These are phyloP conservation scores for Drosophila novamexicana DNA, from an alignment of 1,140 invertebrate species.

Conservation along the genomic window DNA sequence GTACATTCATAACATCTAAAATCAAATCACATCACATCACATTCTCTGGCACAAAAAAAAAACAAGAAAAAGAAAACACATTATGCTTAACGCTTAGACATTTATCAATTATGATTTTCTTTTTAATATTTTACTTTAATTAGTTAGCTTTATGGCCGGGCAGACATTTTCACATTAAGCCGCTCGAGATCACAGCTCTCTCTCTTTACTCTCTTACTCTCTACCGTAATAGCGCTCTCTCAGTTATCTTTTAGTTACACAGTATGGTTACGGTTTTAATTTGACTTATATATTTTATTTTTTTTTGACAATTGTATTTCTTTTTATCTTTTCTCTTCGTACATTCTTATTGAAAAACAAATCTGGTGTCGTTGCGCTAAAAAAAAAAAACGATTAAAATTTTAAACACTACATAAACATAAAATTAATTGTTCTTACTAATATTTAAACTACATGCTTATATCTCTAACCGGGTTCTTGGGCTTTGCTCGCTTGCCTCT, in stretches of 20 bases:
- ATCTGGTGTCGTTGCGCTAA: conserved; percentile 79
- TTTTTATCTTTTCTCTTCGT: conserved; percentile 76
- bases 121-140: conserved; percentile 32
- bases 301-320: conserved; percentile 79
- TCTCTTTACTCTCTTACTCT: conserved; percentile 46
- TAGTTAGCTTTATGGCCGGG: conserved; percentile 66
- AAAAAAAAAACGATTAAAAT: conserved; percentile 54
- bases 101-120: conserved; percentile 42
- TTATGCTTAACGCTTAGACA: conserved; percentile 67
- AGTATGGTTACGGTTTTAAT: conserved; percentile 73
- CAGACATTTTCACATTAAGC: conserved; percentile 50
- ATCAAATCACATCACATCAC: conserved; percentile 25
- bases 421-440: conserved; percentile 50
- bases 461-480: conserved; percentile 48
- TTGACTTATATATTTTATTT: conserved; percentile 63
- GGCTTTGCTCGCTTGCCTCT: conserved; percentile 78
- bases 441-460: conserved; percentile 30
- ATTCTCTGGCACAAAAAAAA: conserved; percentile 42
- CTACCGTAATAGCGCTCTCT: conserved; percentile 54
- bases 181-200: conserved; percentile 35
- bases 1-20: conserved; percentile 20
- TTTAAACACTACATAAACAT: conserved; percentile 48
- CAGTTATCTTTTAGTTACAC: conserved; percentile 55
- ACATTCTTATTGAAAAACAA: conserved; percentile 44
- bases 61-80: conserved; percentile 13